Conservation (phyloP, 2,797 vertebrate species). For the Choloepus didactylus region DNA sequence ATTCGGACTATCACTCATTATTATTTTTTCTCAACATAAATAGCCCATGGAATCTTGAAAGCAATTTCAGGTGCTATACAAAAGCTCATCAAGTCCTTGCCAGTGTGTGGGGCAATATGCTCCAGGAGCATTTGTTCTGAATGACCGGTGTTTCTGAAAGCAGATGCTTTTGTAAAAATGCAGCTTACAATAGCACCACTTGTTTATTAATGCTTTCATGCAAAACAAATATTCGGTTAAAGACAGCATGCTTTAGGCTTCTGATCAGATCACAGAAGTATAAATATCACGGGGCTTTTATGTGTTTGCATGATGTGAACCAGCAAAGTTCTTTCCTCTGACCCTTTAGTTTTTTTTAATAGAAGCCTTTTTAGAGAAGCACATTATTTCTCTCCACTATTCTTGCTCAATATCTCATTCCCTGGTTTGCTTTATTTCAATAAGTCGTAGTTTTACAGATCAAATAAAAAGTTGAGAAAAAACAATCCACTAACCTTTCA, state of each 20-base stretch:
- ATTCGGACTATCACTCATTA: constrained; percentile 64
- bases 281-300: constrained; percentile 79
- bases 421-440: constrained; percentile 80
- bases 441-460: constrained; percentile 69
- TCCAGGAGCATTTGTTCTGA: constrained; percentile 78
- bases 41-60: constrained; percentile 73
- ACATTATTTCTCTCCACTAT: constrained; percentile 71
- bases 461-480: constrained; percentile 63
- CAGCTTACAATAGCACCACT: constrained; percentile 71
- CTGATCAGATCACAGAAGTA: constrained; percentile 70
- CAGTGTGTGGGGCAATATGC: constrained; percentile 1
- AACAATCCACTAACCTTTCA: constrained; percentile 73
- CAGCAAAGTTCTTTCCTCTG: constrained; percentile 75
- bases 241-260: constrained; percentile 73
- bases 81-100: constrained; percentile 69
- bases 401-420: constrained; percentile 45
- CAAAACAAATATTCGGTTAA: constrained; percentile 81
- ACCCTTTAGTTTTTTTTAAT: constrained; percentile 78
- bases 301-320: constrained; percentile 63
- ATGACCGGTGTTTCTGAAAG: constrained; percentile 79
- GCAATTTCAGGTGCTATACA: constrained; percentile 73
- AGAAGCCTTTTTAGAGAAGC: constrained; percentile 72
- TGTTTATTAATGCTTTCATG: constrained; percentile 78
- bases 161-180: constrained; percentile 79
- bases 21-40: background rate